Evolutionary conservation across 2,888 invertebrate genomes (phyloP).

Genomic region (Megaustenia siamemsis): DNA sequence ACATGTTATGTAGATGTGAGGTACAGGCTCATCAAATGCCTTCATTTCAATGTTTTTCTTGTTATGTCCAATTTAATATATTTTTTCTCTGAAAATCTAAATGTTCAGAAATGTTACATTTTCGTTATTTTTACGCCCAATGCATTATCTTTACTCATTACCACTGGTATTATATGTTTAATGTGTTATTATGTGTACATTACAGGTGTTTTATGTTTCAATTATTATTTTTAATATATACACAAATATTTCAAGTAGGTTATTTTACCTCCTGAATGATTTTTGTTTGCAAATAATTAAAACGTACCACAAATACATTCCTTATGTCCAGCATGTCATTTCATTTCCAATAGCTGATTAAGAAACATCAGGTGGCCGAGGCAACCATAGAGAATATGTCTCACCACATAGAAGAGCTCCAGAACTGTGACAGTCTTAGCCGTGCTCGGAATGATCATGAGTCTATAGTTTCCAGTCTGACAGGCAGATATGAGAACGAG

Average conservation of each 20-base stretch:
- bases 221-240: neutral
- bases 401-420: conserved; percentile 75
- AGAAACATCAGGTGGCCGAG: conserved; percentile 76
- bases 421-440: conserved; percentile 73
- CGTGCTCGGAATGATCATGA: conserved; percentile 77
- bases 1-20: too few relatives aligned
- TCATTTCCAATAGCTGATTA: conserved; percentile 62
- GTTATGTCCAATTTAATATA: too few relatives aligned
- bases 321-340: neutral
- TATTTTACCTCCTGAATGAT: neutral
- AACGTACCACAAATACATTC: neutral
- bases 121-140: too few relatives aligned
- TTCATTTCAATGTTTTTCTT: too few relatives aligned
- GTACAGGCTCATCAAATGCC: too few relatives aligned
- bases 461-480: conserved; percentile 70
- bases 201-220: neutral
- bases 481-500: conserved; percentile 75
- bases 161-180: neutral
- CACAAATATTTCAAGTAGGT: neutral
- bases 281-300: neutral
- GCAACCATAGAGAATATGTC: conserved; percentile 77
- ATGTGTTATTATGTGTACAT: neutral
- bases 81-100: too few relatives aligned
- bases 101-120: too few relatives aligned
- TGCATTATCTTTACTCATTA: too few relatives aligned